Evolutionary conservation across 2,113 vertebrate genomes (phyloP), one percentile per base, ranked within the genome.

Genomic region (Microtus oregoni): DNA sequence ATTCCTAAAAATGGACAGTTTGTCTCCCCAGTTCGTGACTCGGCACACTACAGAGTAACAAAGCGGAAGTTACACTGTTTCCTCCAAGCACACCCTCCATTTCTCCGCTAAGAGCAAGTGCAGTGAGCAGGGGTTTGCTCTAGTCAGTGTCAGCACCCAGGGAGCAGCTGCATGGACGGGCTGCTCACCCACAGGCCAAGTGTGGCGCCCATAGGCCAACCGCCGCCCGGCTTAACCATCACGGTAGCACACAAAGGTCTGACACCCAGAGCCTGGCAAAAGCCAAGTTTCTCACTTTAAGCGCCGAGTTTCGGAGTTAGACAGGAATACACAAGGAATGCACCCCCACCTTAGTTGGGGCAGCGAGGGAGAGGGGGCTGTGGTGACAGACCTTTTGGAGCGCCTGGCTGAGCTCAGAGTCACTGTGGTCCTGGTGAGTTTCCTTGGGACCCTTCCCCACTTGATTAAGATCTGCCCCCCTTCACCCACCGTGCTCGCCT

Each of bases 391-490:
- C 14, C 52, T 35, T 65, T 32, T 4, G 12, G 50, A n/a, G 63
- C 4, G 30, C 38, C 20, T 38, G 63, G n/a, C 50, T 76, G 68
- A 83, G 65, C 65, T 94, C 19, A 70, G 58, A 65, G n/a, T 83
- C 68, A 22, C 1, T 11, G 7, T 19, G 28, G 87, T 26, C 72
- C 44, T 70, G 67, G 8, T 67, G 50, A 68, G 26, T 12, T 55
- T 75, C 93, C 83, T 72, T 15, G 52, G 93, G 65, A 81, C 44
- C 5, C 32, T 2, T 24, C 67, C n/a, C 6, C 61, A 9, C 58
- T 30, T 75, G 76, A 20, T 76, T 87, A 63, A 95, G 90, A 63
- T 63, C 19, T 89, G 88, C 26, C 90, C 76, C 72, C 65, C 26
- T 93, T 86, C 72, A n/a, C 44, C 65, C 72, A 35, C 70, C 67